Evolutionary conservation across 2,888 invertebrate genomes (phyloP), one percentile per base, ranked within the genome.

Genomic region (Tanypteryx hageni): DNA sequence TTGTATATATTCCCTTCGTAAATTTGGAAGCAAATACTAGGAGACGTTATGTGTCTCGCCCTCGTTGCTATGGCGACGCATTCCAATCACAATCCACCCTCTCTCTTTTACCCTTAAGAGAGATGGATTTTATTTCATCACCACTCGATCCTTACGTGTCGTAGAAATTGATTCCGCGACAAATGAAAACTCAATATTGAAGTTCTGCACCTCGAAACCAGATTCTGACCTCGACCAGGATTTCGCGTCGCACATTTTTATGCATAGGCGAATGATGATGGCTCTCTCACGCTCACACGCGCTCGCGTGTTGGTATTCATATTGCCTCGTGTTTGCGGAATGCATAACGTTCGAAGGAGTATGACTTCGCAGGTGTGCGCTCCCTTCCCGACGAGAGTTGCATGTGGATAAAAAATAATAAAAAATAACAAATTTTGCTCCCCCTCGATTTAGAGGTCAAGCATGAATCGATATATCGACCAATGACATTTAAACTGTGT

Each of bases 161-260:
- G 44, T 44, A 9, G 7, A 27, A 27, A 76, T 76, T 76, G 76
- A 76, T 76, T 76, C 76, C 11, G 22, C 4, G 22, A 22, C 76
- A 76, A 76, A 76, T 76, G 76, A 76, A 76, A 76, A 76, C 76
- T 76, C 76, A 76, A 76, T 76, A 76, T 76, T 76, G 76, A 27
- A 76, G 22, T 76, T 76, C 68, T 68, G 68, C 68, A 68, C 22
- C 68, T 68, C 8, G 68, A 13, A 22, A 22, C 76, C 76, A 27
- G 76, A 22, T 76, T 76, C 27, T 10, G 11, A 27, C 76, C 7
- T 27, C 76, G 76, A 27, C 44, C 44, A 44, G 44, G 44, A 44
- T 44, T 44, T 44, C 44, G 44, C 44, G 76, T 27, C 10, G 22
- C 76, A 22, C 22, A 76, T 76, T 27, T 27, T 27, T 44, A 44